These are phyloP conservation scores for human (Homo sapiens) DNA, from an alignment of 2,113 vertebrate genomes.

Conservation along the genomic window GRCh38 chr3:91390001-91390500, in stretches of 20 bases:
- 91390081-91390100: constrained; percentile 4
- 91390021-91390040: not conserved
- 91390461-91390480: too few species aligned
- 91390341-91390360: not conserved
- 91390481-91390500: too few species aligned
- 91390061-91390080: not conserved
- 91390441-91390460: not conserved
- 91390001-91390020: not conserved
- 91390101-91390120: not conserved
- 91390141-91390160: not conserved
- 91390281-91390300: not conserved
- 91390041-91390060: not conserved
- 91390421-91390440: not conserved
- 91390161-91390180: constrained; percentile 21
- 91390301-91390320: not conserved
- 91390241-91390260: not conserved
- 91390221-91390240: not conserved
- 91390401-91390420: not conserved
- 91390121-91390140: not conserved
- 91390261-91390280: not conserved
- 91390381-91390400: not conserved
- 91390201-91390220: not conserved
- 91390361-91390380: not conserved
- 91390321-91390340: not conserved
- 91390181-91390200: not conserved